Base-by-base conservation (phyloP, 2,888 invertebrate species). In the Bellardia pandia region DNA sequence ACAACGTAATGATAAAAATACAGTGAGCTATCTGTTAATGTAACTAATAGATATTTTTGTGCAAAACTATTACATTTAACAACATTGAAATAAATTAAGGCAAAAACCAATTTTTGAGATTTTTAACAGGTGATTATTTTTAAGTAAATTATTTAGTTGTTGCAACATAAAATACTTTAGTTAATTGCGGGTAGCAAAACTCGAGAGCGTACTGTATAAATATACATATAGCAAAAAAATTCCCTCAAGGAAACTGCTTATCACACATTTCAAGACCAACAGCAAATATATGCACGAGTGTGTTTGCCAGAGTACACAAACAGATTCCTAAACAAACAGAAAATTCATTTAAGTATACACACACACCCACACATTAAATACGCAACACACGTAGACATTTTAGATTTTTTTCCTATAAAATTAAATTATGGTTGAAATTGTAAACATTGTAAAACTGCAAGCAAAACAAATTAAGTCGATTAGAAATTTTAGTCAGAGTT, bases 191-290 rank as follows among this genome's bases (percentile, higher is more conserved):
- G 45, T 11, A 13, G 11, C 45, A 45, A 3, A 13, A 13, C 13
- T 3, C 13, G 3, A 45, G 13, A 2, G 4, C 13, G 2, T 13
- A 9, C 45, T 45, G 45, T 45, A 13, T 45, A 13, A 45, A 11
- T 45, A 51, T 6, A 66, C 3, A 23, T 23, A 23, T 16, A 48
- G 66, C 37, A 79, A n/a, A 3, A 23, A 75, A 45, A 90, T 92
- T 91, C 90, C 91, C 91, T 66, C 86, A 90, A 91, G 91, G 90
- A 91, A 91, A 91, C 89, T 91, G 91, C 92, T 92, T 92, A 91
- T 91, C 92, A 91, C 90, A 91, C 91, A 92, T 91, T 91, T 91
- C 89, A 74, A 51, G 69, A 71, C 62, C 40, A 8, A 68, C 40
- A 45, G 62, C 13, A 76, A 66, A 80, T 42, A 42, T 42, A 45